Evolutionary conservation across 2,888 invertebrate genomes (phyloP), one percentile per base, ranked within the genome.

Genomic region (Eubasilissa splendida): DNA sequence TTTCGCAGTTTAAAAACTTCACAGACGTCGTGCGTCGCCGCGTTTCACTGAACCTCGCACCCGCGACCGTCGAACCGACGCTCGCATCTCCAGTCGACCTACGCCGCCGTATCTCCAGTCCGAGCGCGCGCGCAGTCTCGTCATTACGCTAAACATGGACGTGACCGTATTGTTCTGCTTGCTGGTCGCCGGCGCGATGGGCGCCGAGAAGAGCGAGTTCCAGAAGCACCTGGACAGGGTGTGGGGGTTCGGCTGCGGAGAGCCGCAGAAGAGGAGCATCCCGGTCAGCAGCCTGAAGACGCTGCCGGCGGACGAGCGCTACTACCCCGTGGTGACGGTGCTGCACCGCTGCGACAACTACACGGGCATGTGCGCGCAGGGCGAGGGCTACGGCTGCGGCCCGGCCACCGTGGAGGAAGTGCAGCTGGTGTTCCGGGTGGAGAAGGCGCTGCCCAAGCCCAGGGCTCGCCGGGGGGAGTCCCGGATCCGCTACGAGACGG

Each of bases 311-410:
- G 71, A 65, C 54, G 73, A 78, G 60, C 50, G n/a, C 9, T 78
- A 78, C 73, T n/a, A 31, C n/a, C 78, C 78, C n/a, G 65, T 50
- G n/a, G 73, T 65, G 54, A 78, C 78, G 12, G 78, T 78, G 59
- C 63, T 78, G 31, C 73, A 78, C 63, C 59, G 78, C 59, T 78
- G 78, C 63, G 78, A 78, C 78, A 12, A 54, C 11, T 4, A 52
- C 10, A 52, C 73, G 12, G 78, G 78, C 11, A 9, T 71, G 3
- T 78, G 78, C 54, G 0, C 31, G 50, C 59, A 33, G 10, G 53
- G 53, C 9, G 33, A 8, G 50, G 42, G 65, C 33, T 73, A 53
- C 63, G 71, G 53, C 54, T 78, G 78, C 78, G 73, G 60, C 5
- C 78, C 78, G 11, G 58, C 73, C 50, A 22, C 14, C 4, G 53